A percentile compares a stretch with the other conserved stretches of the same genome.
These are phyloP conservation scores for Ormyrus labotus DNA, from an alignment of 2,888 invertebrate species.

Conservation along the genomic window DNA sequence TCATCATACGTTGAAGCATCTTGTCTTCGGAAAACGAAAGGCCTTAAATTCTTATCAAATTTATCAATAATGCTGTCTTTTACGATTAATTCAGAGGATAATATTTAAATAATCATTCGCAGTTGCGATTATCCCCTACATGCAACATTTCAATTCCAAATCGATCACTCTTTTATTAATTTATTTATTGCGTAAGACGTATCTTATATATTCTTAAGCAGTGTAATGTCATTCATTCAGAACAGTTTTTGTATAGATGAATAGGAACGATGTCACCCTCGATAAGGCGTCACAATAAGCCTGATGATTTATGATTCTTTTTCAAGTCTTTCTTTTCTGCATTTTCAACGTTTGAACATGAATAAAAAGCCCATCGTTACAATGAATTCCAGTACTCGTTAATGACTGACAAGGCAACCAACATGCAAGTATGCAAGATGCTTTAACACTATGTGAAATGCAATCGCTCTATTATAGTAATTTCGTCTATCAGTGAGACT, in stretches of 20 bases:
- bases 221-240: too few relatives aligned
- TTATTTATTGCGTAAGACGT: too few relatives aligned
- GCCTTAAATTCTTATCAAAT: not conserved
- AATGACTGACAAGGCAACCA: conserved; percentile 54
- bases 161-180: not conserved
- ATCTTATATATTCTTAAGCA: too few relatives aligned
- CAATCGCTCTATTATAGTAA: conserved; percentile 60
- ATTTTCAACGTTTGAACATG: conserved; percentile 3
- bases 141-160: too few relatives aligned
- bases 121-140: too few relatives aligned
- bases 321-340: not conserved
- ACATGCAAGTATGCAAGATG: conserved; percentile 70
- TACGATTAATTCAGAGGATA: too few relatives aligned
- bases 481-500: conserved; percentile 72
- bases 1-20: conserved; percentile 5
- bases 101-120: too few relatives aligned
- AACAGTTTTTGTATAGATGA: too few relatives aligned
- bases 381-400: conserved; percentile 49
- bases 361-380: conserved; percentile 51
- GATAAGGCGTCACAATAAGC: not conserved
- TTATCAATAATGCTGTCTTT: too few relatives aligned
- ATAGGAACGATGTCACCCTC: not conserved
- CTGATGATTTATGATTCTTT: not conserved
- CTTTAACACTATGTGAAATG: conserved; percentile 68
- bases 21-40: not conserved